These are phyloP conservation scores for Smittia aterrima DNA, from an alignment of 2,888 invertebrate genomes.

Conservation along the genomic window DNA sequence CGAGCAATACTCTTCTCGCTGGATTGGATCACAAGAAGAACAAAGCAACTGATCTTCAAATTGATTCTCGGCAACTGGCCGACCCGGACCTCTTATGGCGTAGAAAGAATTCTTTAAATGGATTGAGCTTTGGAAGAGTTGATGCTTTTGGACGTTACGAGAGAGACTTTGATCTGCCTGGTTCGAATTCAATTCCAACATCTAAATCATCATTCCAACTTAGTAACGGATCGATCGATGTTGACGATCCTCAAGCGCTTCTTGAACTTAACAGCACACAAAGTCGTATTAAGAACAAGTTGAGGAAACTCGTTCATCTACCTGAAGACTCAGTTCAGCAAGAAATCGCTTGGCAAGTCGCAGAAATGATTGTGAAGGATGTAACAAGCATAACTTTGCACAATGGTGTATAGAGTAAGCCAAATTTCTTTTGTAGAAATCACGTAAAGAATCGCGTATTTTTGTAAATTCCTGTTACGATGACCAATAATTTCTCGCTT, in stretches of 20 bases:
- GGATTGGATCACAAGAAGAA: slow-evolving; percentile 56
- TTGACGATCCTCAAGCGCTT: slow-evolving; percentile 49
- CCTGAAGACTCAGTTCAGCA: slow-evolving; percentile 88
- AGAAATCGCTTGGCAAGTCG: slow-evolving; percentile 96
- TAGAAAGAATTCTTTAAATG: slow-evolving; percentile 59
- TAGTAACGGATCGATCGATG: slow-evolving; percentile 56
- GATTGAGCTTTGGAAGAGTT: slow-evolving; percentile 81
- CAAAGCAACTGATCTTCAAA: slow-evolving; percentile 64
- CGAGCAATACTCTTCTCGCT: slow-evolving; percentile 74
- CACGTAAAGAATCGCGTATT: too few relatives aligned
- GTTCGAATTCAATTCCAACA: background rate
- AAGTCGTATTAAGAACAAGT: slow-evolving; percentile 58
- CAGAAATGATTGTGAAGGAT: slow-evolving; percentile 95
- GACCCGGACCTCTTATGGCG: slow-evolving; percentile 89
- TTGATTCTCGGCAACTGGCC: slow-evolving; percentile 77
- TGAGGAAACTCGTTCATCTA: slow-evolving; percentile 76
- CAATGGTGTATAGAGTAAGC: background rate
- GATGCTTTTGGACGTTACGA: slow-evolving; percentile 88
- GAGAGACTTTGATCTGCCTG: slow-evolving; percentile 77
- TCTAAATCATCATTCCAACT: slow-evolving; percentile 32
- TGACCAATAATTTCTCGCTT: too few relatives aligned
- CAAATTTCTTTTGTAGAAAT: too few relatives aligned
- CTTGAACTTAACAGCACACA: slow-evolving; percentile 46
- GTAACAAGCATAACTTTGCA: slow-evolving; percentile 79
- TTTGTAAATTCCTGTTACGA: too few relatives aligned